Conservation (phyloP, 2,797 vertebrate species). For the Enteromius trimaculatus region DNA sequence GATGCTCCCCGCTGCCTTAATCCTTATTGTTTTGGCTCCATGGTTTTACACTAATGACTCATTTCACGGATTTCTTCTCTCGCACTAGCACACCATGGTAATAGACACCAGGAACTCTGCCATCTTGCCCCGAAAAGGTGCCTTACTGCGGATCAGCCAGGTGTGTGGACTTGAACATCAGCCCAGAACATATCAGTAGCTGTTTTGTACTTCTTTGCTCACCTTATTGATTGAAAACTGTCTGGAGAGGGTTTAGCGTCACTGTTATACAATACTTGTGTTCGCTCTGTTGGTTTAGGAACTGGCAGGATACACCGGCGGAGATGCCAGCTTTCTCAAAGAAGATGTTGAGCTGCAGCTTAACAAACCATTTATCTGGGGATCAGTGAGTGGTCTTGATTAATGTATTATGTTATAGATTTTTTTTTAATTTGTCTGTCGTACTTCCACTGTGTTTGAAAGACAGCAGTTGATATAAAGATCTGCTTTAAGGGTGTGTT, state of each 20-base stretch:
- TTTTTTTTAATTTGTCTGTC: background rate
- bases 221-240: background rate
- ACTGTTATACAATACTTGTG: conserved; percentile 13
- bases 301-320: conserved; percentile 91
- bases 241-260: background rate
- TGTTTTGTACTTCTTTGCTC: background rate
- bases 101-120: conserved; percentile 92
- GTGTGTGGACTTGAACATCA: conserved; percentile 66
- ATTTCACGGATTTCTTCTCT: conserved; percentile 25
- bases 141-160: conserved; percentile 94
- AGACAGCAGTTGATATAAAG: background rate
- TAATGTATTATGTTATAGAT: background rate
- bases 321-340: conserved; percentile 91
- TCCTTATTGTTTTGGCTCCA: background rate
- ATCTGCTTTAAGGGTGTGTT: background rate
- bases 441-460: background rate
- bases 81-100: conserved; percentile 87
- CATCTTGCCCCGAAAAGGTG: conserved; percentile 89
- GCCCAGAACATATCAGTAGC: conserved; percentile 18
- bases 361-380: conserved; percentile 85
- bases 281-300: conserved; percentile 77
- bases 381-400: conserved; percentile 79
- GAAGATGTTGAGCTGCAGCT: conserved; percentile 94
- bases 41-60: conserved; percentile 14
- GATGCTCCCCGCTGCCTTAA: conserved; percentile 11